A percentile compares a stretch with the other conserved stretches of the same genome.
Conservation (phyloP, 2,888 invertebrate genomes). For the Rhagophthalmus giganteus region DNA sequence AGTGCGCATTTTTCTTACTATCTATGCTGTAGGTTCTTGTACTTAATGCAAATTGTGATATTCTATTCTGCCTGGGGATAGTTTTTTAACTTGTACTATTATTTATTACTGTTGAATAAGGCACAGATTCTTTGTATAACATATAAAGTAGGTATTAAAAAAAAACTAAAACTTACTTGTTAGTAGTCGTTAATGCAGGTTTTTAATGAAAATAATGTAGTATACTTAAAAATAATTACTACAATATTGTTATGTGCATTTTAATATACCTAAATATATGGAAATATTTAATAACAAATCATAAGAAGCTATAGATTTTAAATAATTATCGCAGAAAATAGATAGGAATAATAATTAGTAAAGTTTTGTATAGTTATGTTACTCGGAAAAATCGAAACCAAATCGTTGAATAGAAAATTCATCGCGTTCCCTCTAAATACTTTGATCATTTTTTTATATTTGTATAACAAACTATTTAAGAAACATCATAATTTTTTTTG, state of each 20-base stretch:
- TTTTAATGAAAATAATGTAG: too few relatives aligned
- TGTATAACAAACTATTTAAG: too few relatives aligned
- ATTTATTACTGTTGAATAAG: constrained; percentile 26
- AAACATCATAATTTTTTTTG: too few relatives aligned
- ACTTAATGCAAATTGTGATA: constrained; percentile 54
- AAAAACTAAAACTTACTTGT: constrained; percentile 14
- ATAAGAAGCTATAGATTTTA: not conserved
- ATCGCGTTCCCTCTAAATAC: too few relatives aligned
- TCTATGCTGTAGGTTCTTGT: constrained; percentile 42
- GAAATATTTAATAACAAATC: not conserved
- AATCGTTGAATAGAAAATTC: not conserved
- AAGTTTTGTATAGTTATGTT: not conserved
- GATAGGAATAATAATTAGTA: not conserved
- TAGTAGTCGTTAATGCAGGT: too few relatives aligned
- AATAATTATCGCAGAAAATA: not conserved
- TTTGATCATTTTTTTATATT: too few relatives aligned
- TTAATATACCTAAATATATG: not conserved
- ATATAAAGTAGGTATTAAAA: constrained; percentile 16
- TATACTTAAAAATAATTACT: not conserved
- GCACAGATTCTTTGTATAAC: constrained; percentile 29
- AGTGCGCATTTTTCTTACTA: constrained; percentile 24
- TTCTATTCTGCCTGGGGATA: constrained; percentile 48
- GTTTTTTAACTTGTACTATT: constrained; percentile 30
- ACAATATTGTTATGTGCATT: not conserved
- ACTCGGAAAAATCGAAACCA: not conserved